Evolutionary conservation across 2,797 vertebrate genomes (phyloP).

Genomic region (Synaphobranchus kaupii): DNA sequence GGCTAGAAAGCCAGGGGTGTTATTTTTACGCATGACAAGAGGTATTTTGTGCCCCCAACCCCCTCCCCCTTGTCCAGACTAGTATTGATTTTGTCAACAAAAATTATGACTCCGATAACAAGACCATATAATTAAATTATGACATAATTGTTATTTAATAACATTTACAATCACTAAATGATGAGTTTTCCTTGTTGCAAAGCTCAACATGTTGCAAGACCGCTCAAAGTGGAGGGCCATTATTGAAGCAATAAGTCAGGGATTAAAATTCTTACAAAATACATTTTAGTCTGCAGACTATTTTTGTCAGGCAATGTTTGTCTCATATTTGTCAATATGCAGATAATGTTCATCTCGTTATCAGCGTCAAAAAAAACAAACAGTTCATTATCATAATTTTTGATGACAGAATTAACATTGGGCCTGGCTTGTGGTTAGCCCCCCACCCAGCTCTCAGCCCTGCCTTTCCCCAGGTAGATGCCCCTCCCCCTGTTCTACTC

Average conservation of each 20-base stretch:
- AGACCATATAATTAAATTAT: background rate
- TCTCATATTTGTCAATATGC: background rate
- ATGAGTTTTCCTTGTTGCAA: background rate
- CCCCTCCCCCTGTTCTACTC: constrained; percentile 61
- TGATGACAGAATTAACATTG: constrained; percentile 33
- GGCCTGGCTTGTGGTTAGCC: background rate
- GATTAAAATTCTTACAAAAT: background rate
- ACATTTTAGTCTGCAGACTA: background rate
- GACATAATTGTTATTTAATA: background rate
- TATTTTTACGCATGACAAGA: background rate
- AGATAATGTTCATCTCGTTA: background rate
- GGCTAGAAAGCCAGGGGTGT: background rate
- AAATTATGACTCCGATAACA: background rate
- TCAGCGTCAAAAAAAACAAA: background rate
- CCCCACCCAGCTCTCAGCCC: background rate
- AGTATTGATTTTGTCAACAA: background rate
- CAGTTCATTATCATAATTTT: background rate
- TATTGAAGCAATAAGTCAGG: too few relatives aligned
- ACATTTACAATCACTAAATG: background rate
- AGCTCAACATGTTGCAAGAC: background rate
- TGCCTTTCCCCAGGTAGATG: background rate
- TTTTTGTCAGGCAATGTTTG: constrained; percentile 9
- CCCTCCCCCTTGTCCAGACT: background rate
- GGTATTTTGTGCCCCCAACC: background rate
- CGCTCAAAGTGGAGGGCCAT: background rate